Evolutionary conservation across 2,113 vertebrate species (phyloP), one percentile per base, ranked within the genome.

Genomic region (Pygoscelis adeliae): DNA sequence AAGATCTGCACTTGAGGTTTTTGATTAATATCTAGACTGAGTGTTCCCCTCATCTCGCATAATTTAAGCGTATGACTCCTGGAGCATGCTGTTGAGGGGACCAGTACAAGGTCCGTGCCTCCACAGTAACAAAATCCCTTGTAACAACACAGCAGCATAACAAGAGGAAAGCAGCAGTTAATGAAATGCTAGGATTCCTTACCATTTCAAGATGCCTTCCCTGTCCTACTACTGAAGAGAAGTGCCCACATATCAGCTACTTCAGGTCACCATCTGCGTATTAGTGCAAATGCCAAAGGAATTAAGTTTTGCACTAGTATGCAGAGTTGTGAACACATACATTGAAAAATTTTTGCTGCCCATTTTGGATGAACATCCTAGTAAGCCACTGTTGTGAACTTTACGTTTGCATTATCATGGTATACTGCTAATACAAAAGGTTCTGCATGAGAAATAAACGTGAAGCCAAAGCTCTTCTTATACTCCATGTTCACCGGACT

Each of bases 31-130:
- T 27, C 71, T 85, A 72, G 34, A 38, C 26, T 29, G 66, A 82
- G 17, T 63, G 44, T 38, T 83, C 34, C 26, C 58, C 32, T 74
- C 34, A 29, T 38, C 19, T 22, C 0, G 0, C 0, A 2, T 30
- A 34, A 63, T 83, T 85, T 55, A 79, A 67, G 52, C 8, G 13
- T 6, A 13, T 34, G 52, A 63, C 21, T 63, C 56, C 36, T 86
- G 70, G n/a, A 93, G n/a, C 30, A 72, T 12, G 38, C n/a, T 67
- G 40, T 34, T 89, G 62, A 69, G 83, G 86, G 34, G 58, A 44
- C 9, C 7, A 53, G 11, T 16, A 71, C 21, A 86, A 76, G 11
- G 26, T 44, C 36, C 56, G 30, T 40, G 69, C 34, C 34, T 82
- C 40, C 63, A 72, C 36, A 81, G 55, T 11, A 61, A 65, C 44